These are phyloP conservation scores for Leptinotarsa haldemani DNA, from an alignment of 2,888 invertebrate species.

Conservation along the genomic window DNA sequence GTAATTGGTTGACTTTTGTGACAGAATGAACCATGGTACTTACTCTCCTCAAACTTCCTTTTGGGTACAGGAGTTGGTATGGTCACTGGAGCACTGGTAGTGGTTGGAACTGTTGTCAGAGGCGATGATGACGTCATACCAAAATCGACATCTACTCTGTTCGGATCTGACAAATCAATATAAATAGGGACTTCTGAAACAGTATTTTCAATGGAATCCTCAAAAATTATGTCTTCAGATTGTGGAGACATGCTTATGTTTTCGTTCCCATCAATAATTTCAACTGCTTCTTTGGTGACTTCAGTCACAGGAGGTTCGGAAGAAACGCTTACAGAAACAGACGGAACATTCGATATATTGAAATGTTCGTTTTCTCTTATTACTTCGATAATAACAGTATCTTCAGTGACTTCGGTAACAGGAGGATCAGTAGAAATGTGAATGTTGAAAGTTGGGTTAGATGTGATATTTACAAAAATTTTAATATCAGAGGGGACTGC, in stretches of 20 bases:
- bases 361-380: conserved; percentile 16
- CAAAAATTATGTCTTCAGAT: conserved; percentile 20
- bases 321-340: conserved; percentile 1
- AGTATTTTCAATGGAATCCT: conserved; percentile 21
- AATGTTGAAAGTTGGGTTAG: conserved; percentile 25
- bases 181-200: conserved; percentile 26
- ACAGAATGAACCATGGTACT: conserved; percentile 16
- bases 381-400: conserved; percentile 31
- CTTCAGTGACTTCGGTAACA: conserved; percentile 7
- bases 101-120: neutral
- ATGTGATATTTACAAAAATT: conserved; percentile 34
- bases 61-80: neutral
- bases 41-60: conserved; percentile 38
- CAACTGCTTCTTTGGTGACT: conserved; percentile 23
- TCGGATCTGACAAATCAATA: conserved; percentile 37
- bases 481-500: conserved; percentile 33
- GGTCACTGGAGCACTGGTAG: neutral
- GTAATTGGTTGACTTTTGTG: no score
- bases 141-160: conserved; percentile 27
- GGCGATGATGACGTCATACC: conserved; percentile 24
- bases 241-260: conserved; percentile 8
- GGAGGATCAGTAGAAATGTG: conserved; percentile 25
- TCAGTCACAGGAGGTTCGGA: conserved; percentile 14
- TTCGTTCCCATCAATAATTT: conserved; percentile 21
- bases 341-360: neutral